Evolutionary conservation across 2,888 invertebrate genomes (phyloP), one percentile per base, ranked within the genome.

Genomic region (Drosophila subquinaria): DNA sequence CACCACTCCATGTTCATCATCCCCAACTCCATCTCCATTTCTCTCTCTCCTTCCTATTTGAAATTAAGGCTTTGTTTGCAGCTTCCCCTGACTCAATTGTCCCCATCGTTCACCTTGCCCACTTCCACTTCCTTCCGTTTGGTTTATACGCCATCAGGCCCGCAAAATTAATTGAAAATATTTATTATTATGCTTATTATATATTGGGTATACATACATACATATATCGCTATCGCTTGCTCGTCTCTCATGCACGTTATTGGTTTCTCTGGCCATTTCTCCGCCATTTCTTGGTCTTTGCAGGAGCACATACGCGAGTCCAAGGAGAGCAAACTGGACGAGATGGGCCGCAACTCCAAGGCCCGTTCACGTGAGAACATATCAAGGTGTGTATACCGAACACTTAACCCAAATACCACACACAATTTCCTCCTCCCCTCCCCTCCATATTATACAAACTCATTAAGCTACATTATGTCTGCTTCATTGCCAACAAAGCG

Each of bases 281-380:
- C 56, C 55, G 64, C 43, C 66, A 61, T 73, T 63, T 66, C 51
- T 69, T 35, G 48, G 51, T 63, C 48, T 55, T 88, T 93, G 17
- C 93, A 96, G 95, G 95, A 95, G 82, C 95, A 95, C 92, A 95
- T 97, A 87, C 94, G 96, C 6, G 96, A 96, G 86, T 97, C 97
- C 0, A 95, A 96, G 64, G 97, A 97, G 91, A 96, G 96, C 84
- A 95, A 96, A 42, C 93, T 97, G 69, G 96, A 97, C 91, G 95
- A 95, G 89, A 92, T 95, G 77, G 95, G 95, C 0, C 90, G 93
- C 62, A 85, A 88, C 51, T 93, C 93, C 20, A 93, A 92, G 69
- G 92, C 91, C 61, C 91, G 92, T 62, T 93, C 93, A n/a, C 87
- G 92, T 55, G 93, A 93, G 71, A 93, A 93, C 76, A 86, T 93